phyloP scores from a whole-genome alignment of 2,888 invertebrate species.

The Melanophora roralis region DNA sequence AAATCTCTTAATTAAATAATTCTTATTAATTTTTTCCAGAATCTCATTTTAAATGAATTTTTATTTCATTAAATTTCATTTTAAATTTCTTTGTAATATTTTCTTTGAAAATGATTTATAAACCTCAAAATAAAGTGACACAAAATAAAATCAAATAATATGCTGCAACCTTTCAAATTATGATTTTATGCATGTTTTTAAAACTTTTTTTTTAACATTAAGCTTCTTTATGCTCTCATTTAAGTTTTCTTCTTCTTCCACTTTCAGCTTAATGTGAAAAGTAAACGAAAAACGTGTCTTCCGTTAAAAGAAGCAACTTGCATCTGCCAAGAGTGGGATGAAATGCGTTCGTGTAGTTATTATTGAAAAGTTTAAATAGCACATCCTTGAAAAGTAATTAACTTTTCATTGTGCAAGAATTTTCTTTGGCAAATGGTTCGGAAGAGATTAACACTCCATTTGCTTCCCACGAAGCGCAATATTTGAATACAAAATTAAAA shows the following conservation, averaged over 20 bases:
- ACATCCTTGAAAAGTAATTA: slow-evolving; percentile 53
- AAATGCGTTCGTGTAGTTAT: slow-evolving; percentile 12
- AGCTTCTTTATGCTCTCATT: background rate
- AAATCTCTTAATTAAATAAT: no score
- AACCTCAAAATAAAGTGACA: background rate
- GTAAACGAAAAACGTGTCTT: slow-evolving; percentile 15
- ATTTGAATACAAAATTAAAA: no score
- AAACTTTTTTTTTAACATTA: background rate
- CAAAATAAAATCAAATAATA: background rate
- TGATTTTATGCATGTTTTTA: background rate
- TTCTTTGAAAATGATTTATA: background rate
- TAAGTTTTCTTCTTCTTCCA: background rate
- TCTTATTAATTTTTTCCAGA: no score
- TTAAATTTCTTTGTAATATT: background rate
- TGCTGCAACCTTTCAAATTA: background rate
- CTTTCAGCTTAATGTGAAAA: background rate
- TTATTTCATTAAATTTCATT: background rate
- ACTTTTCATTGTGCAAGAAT: slow-evolving; percentile 28
- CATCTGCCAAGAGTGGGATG: background rate
- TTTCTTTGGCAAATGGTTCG: background rate
- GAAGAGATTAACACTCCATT: background rate
- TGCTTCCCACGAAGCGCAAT: no score
- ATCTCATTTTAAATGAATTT: no score
- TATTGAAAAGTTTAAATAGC: slow-evolving; percentile 30
- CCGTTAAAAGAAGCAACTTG: background rate